phyloP scores from a whole-genome alignment of 2,797 vertebrate species.

The Taeniopygia guttata region DNA sequence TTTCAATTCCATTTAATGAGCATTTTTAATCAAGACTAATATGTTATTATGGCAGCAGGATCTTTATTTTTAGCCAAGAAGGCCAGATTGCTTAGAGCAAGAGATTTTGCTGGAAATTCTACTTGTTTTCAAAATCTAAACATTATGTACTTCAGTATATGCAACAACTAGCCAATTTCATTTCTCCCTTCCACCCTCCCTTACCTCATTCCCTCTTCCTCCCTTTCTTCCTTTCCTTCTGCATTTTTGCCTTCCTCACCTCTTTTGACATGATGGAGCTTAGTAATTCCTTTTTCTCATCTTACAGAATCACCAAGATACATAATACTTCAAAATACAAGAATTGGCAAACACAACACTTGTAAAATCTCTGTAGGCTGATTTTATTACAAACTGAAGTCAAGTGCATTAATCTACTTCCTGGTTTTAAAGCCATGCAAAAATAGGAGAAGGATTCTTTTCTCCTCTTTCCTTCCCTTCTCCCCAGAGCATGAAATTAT shows the following conservation, averaged over 20 bases:
- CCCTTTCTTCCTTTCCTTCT: background rate
- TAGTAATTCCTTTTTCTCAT: background rate
- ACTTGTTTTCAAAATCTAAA: conserved; percentile 33
- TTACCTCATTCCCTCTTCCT: background rate
- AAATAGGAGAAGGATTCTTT: background rate
- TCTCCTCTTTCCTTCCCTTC: background rate
- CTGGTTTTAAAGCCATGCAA: background rate
- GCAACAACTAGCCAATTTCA: background rate
- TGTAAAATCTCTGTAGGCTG: background rate
- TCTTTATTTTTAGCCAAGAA: conserved; percentile 59
- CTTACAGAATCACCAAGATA: background rate
- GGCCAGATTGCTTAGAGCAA: conserved; percentile 47
- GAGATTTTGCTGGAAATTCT: background rate
- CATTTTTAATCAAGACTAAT: conserved; percentile 55
- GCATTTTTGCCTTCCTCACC: background rate
- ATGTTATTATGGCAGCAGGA: conserved; percentile 52
- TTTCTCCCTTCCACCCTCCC: background rate
- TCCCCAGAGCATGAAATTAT: background rate
- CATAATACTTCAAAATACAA: background rate
- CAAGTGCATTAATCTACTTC: background rate
- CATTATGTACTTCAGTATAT: background rate
- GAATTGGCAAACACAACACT: background rate
- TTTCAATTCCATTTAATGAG: conserved; percentile 47
- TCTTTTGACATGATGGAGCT: background rate
- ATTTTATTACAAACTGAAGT: background rate